Conservation (phyloP, 2,113 vertebrate species). For the Gadus chalcogrammus region DNA sequence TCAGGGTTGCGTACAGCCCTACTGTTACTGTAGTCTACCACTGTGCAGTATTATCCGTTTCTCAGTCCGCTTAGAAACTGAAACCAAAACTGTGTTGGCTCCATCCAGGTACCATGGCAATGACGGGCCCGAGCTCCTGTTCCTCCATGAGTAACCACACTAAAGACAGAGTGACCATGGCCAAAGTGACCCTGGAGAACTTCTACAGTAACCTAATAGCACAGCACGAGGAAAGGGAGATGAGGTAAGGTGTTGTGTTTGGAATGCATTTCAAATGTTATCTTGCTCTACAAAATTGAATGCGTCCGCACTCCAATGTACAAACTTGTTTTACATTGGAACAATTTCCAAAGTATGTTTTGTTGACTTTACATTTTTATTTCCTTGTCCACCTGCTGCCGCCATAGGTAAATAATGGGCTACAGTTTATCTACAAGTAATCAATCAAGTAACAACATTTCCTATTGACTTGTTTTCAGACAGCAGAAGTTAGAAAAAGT, state of each 20-base stretch:
- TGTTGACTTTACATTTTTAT: too few relatives aligned
- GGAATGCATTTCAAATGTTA: background rate
- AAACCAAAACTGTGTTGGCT: background rate
- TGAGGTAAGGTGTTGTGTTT: constrained; percentile 78
- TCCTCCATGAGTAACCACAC: constrained; percentile 98
- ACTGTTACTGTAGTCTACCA: background rate
- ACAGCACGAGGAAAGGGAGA: constrained; percentile 95
- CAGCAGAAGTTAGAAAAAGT: constrained; percentile 97
- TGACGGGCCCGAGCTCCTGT: constrained; percentile 91
- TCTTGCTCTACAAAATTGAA: background rate
- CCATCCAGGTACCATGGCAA: constrained; percentile 82
- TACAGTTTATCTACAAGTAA: too few relatives aligned
- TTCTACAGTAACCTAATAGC: constrained; percentile 97
- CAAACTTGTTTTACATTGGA: too few relatives aligned
- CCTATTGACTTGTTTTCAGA: constrained; percentile 59
- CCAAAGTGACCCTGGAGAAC: constrained; percentile 97
- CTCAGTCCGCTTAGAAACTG: background rate
- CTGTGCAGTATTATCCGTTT: background rate
- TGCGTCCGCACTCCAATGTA: too few relatives aligned
- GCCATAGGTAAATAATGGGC: too few relatives aligned
- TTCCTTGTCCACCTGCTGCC: too few relatives aligned
- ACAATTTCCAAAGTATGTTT: too few relatives aligned
- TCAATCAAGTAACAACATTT: too few relatives aligned
- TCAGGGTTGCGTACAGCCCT: background rate
- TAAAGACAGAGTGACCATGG: constrained; percentile 97